Base-by-base conservation (phyloP, 2,888 invertebrate genomes). In the Gonocerus acuteangulatus region DNA sequence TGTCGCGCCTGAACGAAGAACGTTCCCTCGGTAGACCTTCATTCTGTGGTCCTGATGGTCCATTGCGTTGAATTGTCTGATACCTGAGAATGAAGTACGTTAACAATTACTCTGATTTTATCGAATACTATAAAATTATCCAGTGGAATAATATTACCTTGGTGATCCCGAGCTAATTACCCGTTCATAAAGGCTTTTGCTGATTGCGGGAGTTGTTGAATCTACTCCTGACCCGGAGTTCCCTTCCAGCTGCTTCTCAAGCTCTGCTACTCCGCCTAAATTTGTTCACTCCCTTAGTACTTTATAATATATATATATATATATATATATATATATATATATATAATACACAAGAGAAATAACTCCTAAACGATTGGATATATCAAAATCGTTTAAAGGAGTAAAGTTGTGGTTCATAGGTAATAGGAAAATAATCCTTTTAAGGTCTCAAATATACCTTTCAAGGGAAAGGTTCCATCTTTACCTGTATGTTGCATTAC, bases 181-280 rank as follows among this genome's bases (percentile, higher is more conserved):
- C 69, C 85, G 82, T 70, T 89, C 84, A 71, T 87, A 89, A 1
- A 90, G 76, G 47, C 82, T 84, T 73, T 86, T 85, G 73, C 86
- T 88, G 68, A 88, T 85, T 45, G 73, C 73, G 0, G 76, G 74
- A 58, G 78, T 78, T 0, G 77, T 72, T 0, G 79, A 73, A 69
- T 74, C 80, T 49, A 74, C 76, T 0, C 73, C 80, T 27, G 69
- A 64, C n/a, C n/a, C n/a, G 18, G 62, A 64, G 51, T 79, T 79
- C 7, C 81, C 79, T 22, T 78, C 74, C 15, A 90, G 74, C 64
- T 89, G 89, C 70, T 86, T 90, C 73, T 91, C 91, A 15, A 92
- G 73, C 70, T 91, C 87, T 71, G 91, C 91, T 1, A 92, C 82
- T 15, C 92, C 91, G 67, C 87, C 86, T 85, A 68, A n/a, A 68